Conservation (phyloP, 2,797 vertebrate species). For the Trachurus trachurus region DNA sequence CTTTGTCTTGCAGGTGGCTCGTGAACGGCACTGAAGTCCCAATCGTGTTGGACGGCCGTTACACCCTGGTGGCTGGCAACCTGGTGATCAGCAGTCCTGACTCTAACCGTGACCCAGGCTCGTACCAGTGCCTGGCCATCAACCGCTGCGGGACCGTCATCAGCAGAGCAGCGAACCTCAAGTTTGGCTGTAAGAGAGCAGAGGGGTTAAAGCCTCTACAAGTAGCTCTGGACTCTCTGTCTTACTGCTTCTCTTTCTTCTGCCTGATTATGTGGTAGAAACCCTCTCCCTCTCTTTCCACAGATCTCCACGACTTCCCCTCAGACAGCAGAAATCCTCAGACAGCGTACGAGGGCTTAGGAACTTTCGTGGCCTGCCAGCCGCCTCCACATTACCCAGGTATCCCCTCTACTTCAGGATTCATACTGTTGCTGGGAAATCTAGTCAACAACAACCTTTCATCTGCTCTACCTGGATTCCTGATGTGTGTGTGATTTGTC, state of each 20-base stretch:
- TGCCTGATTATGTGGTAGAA: neutral
- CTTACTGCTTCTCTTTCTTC: neutral
- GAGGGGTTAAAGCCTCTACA: neutral
- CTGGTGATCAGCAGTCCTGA: constrained; percentile 92
- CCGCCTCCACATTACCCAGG: constrained; percentile 97
- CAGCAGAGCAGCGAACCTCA: constrained; percentile 93
- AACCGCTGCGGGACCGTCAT: constrained; percentile 93
- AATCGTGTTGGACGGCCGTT: constrained; percentile 88
- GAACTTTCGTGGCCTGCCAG: constrained; percentile 92
- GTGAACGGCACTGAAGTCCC: constrained; percentile 93
- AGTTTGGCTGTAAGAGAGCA: constrained; percentile 94
- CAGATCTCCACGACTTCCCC: constrained; percentile 96
- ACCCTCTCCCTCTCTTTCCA: neutral
- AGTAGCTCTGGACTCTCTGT: neutral
- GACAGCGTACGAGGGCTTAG: constrained; percentile 90
- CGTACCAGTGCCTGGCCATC: constrained; percentile 95
- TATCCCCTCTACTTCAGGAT: constrained; percentile 53
- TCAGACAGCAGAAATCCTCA: constrained; percentile 91
- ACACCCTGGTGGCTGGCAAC: constrained; percentile 92
- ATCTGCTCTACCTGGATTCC: neutral
- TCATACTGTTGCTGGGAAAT: neutral
- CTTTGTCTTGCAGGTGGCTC: constrained; percentile 89
- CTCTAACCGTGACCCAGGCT: constrained; percentile 89
- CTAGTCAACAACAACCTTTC: neutral
- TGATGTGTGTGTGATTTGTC: neutral